Percentiles rank a stretch among this genome's conserved stretches.
phyloP scores from a whole-genome alignment of 2,113 vertebrate species.

The Pteronura brasiliensis region DNA sequence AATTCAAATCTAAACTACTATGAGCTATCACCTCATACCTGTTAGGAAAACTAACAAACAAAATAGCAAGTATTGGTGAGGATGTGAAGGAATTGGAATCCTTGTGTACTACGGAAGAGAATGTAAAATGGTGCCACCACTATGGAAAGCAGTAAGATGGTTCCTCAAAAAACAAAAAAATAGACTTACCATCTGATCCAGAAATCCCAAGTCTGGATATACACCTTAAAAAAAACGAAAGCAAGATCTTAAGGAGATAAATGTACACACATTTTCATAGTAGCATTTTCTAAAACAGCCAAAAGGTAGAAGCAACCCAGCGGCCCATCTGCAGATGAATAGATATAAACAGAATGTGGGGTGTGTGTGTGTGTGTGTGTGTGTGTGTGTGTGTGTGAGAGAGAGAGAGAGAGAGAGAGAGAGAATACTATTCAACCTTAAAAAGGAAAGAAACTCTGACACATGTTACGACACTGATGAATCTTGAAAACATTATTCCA shows the following conservation, averaged over 20 bases:
- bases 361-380: not conserved
- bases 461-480: not conserved
- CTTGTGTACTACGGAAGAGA: not conserved
- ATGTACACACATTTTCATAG: not conserved
- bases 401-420: not conserved
- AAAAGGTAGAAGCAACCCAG: not conserved
- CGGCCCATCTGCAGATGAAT: too few species aligned
- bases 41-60: not conserved
- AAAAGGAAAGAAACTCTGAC: not conserved
- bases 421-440: not conserved
- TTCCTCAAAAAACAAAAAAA: not conserved
- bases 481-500: not conserved
- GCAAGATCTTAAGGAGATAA: not conserved
- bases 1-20: not conserved
- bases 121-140: not conserved
- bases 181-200: not conserved
- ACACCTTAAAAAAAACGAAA: not conserved
- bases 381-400: too few species aligned
- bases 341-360: not conserved
- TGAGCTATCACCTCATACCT: not conserved
- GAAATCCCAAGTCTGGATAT: not conserved
- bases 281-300: not conserved
- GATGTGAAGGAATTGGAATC: not conserved
- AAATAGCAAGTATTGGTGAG: not conserved
- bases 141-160: not conserved